Percentiles rank a stretch among this genome's conserved stretches.
Conservation (phyloP, 2,888 invertebrate species). For the Therioaphis trifolii region DNA sequence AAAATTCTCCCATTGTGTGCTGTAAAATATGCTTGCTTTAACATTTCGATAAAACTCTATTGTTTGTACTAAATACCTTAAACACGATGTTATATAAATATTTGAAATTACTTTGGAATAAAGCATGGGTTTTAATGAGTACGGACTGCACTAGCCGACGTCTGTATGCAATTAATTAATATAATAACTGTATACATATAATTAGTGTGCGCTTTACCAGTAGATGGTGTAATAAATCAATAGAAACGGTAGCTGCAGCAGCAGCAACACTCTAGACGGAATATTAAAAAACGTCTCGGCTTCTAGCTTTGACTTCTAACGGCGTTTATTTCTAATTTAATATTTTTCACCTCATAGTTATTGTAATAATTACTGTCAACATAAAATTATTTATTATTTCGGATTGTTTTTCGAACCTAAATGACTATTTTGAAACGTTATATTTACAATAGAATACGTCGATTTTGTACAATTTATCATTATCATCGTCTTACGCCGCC, state of each 20-base stretch:
- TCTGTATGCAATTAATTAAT: not conserved
- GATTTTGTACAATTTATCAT: too few relatives aligned
- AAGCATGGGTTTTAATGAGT: not conserved
- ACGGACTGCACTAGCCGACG: too few relatives aligned
- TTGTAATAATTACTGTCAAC: not conserved
- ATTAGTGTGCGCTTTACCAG: not conserved
- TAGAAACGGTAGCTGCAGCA: constrained; percentile 3
- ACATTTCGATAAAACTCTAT: not conserved
- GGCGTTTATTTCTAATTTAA: not conserved
- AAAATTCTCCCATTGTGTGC: not conserved
- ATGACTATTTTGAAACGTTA: too few relatives aligned
- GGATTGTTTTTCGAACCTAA: not conserved
- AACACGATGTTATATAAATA: not conserved
- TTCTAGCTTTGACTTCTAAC: not conserved
- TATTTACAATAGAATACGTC: too few relatives aligned
- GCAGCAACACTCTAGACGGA: not conserved
- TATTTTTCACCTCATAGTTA: not conserved
- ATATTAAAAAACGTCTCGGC: too few relatives aligned
- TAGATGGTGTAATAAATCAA: not conserved
- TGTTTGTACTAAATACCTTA: constrained; percentile 1
- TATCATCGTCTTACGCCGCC: too few relatives aligned
- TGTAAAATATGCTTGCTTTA: not conserved
- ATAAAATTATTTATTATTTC: not conserved
- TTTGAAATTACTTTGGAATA: not conserved
- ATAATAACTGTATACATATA: not conserved